Percentiles rank a stretch among this genome's conserved stretches.
These are phyloP conservation scores for Oreochromis tanganicae DNA, from an alignment of 2,113 vertebrate genomes.

Conservation along the genomic window DNA sequence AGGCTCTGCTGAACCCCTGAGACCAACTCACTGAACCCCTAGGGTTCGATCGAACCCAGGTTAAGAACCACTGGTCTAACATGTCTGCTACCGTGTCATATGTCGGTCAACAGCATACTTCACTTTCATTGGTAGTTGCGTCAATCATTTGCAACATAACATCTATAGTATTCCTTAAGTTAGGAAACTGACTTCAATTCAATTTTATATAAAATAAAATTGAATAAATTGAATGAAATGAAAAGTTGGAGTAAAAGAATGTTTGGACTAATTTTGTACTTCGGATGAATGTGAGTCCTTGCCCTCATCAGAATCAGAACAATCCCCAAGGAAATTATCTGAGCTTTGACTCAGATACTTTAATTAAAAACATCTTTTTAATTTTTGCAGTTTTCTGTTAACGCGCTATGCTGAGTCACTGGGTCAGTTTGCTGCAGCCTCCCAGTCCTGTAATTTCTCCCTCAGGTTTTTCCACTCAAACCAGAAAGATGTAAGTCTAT, in stretches of 20 bases:
- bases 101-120: neutral
- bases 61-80: neutral
- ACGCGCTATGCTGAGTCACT: constrained; percentile 89
- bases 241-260: neutral
- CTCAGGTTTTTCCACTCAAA: constrained; percentile 99
- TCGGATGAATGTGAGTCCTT: neutral
- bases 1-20: too few relatives aligned
- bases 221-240: neutral
- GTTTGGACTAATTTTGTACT: neutral
- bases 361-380: neutral
- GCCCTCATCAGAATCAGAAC: neutral
- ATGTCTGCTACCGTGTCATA: neutral
- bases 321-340: neutral
- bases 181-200: neutral
- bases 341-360: neutral
- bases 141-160: neutral
- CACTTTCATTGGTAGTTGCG: neutral
- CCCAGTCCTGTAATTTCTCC: constrained; percentile 95
- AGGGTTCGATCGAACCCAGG: too few relatives aligned
- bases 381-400: constrained; percentile 83
- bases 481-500: constrained; percentile 98
- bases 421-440: constrained; percentile 93
- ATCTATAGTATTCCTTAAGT: neutral
- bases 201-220: neutral
- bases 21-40: too few relatives aligned